Percentiles rank a stretch among this genome's conserved stretches.
Evolutionary conservation across 2,888 invertebrate genomes (phyloP).

Genomic region (Heliconius erato): DNA sequence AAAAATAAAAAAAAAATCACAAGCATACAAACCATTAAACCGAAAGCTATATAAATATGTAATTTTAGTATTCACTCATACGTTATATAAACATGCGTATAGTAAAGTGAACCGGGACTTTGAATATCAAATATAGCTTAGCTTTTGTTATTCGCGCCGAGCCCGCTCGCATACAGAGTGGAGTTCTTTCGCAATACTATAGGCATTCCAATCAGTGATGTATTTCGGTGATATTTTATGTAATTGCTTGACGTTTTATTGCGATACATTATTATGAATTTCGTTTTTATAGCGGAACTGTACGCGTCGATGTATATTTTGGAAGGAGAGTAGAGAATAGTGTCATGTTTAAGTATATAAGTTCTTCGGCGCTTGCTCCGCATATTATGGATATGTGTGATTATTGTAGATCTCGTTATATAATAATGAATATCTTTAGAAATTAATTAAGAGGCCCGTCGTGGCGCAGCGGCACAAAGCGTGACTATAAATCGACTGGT

Average conservation of each 20-base stretch:
- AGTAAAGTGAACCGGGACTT: conserved; percentile 69
- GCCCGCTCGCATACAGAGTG: conserved; percentile 71
- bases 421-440: too few species aligned
- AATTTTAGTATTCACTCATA: conserved; percentile 39
- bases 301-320: neutral
- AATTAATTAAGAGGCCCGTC: neutral
- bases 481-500: too few species aligned
- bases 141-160: conserved; percentile 62
- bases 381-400: too few species aligned
- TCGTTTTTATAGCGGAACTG: neutral
- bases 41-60: conserved; percentile 43
- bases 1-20: neutral
- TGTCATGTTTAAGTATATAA: neutral
- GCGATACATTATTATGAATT: neutral
- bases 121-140: conserved; percentile 69
- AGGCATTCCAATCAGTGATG: conserved; percentile 62
- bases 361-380: neutral
- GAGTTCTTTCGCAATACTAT: conserved; percentile 66
- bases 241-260: conserved; percentile 46
- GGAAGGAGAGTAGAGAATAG: neutral
- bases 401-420: too few species aligned
- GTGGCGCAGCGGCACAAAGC: too few species aligned
- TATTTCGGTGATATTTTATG: conserved; percentile 58
- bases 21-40: conserved; percentile 16
- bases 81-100: conserved; percentile 53